Conservation (phyloP, 2,888 invertebrate genomes). For the Nyleta sp. region DNA sequence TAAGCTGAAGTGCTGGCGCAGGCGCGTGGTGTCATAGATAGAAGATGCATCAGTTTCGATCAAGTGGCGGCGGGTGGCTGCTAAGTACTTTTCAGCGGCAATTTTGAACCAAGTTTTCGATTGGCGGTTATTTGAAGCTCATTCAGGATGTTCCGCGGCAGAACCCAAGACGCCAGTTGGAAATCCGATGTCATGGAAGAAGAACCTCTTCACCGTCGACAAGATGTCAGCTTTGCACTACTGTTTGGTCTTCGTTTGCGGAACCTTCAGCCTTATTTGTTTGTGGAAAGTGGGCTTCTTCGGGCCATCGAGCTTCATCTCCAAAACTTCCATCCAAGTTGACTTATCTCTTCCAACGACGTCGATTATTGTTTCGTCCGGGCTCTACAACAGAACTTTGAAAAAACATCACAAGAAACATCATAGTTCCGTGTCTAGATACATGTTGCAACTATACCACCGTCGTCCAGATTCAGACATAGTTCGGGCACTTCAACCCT, state of each 20-base stretch:
- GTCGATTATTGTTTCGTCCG: slow-evolving; percentile 65
- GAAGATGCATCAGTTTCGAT: slow-evolving; percentile 65
- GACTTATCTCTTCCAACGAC: slow-evolving; percentile 75
- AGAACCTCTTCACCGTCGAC: slow-evolving; percentile 21
- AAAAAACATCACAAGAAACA: slow-evolving; percentile 67
- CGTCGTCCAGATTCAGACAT: slow-evolving; percentile 76
- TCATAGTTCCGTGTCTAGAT: slow-evolving; percentile 72
- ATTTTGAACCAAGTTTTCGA: slow-evolving; percentile 68
- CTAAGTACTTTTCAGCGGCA: slow-evolving; percentile 74
- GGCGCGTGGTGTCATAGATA: slow-evolving; percentile 35
- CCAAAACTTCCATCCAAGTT: slow-evolving; percentile 77
- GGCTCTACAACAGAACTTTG: slow-evolving; percentile 64
- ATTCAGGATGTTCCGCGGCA: slow-evolving; percentile 50
- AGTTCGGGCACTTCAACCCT: slow-evolving; percentile 75
- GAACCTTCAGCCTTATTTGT: slow-evolving; percentile 70
- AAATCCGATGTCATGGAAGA: slow-evolving; percentile 34
- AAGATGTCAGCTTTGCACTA: slow-evolving; percentile 63
- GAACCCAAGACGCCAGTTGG: slow-evolving; percentile 51
- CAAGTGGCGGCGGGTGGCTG: slow-evolving; percentile 73
- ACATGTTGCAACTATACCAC: slow-evolving; percentile 78
- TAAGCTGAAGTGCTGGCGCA: slow-evolving; percentile 32
- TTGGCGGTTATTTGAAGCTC: slow-evolving; percentile 76
- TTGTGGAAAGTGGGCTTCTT: slow-evolving; percentile 74
- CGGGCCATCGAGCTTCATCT: slow-evolving; percentile 65
- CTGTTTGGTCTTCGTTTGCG: slow-evolving; percentile 70